phyloP scores from a whole-genome alignment of 2,113 vertebrate genomes.

The Ictalurus punctatus region DNA sequence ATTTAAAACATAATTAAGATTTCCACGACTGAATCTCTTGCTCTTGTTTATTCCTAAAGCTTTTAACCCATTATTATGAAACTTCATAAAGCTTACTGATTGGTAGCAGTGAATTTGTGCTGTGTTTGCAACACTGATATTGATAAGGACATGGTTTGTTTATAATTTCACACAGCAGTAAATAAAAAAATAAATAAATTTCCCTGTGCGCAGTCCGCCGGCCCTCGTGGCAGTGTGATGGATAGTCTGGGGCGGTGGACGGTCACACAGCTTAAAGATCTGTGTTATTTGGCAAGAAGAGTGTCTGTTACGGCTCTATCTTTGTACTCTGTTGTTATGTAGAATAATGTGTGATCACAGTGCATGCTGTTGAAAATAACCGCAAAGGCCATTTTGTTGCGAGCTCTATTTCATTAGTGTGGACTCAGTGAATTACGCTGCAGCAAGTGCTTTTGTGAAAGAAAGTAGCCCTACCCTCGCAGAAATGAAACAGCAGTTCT shows the following conservation, averaged over 20 bases:
- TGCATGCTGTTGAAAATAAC: constrained; percentile 1
- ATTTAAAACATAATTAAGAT: constrained; percentile 8
- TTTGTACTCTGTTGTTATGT: neutral
- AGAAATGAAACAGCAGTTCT: constrained; percentile 15
- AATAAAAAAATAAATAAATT: constrained; percentile 30
- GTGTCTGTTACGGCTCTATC: neutral
- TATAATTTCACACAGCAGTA: constrained; percentile 19
- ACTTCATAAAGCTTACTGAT: neutral
- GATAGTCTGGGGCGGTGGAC: constrained; percentile 43
- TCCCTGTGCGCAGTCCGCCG: neutral
- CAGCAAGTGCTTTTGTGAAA: constrained; percentile 31
- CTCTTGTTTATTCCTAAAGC: neutral
- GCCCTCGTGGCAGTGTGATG: constrained; percentile 45
- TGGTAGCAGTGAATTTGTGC: neutral
- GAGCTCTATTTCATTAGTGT: constrained; percentile 36
- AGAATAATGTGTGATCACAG: constrained; percentile 11
- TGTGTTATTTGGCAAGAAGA: neutral
- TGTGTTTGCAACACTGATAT: neutral
- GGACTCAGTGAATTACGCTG: constrained; percentile 40
- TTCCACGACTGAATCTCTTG: neutral
- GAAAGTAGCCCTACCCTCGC: constrained; percentile 25
- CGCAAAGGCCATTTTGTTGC: constrained; percentile 12
- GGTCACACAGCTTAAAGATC: constrained; percentile 25
- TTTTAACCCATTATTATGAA: constrained; percentile 1
- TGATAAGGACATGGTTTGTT: constrained; percentile 22